Evolutionary conservation across 2,797 vertebrate species (phyloP), one percentile per base, ranked within the genome.

Genomic region (Helicolenus hilgendorfi): DNA sequence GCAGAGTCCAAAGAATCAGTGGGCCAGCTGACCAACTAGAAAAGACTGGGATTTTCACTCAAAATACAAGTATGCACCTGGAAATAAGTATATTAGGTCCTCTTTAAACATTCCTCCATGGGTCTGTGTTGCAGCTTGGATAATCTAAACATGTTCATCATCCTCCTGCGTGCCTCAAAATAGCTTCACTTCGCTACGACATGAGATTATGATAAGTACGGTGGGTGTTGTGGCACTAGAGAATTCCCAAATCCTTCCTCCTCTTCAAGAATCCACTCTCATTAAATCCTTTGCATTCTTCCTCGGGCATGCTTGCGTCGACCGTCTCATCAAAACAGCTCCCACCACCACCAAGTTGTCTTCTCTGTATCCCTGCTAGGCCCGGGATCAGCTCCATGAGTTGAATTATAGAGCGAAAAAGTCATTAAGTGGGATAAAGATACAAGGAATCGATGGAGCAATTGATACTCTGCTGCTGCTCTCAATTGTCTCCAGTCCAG

Each of bases 341-440:
- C 68, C 81, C 77, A 72, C 63, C 79, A 70, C 85, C 84, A 71
- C 85, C 84, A 75, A 60, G 55, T 86, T 87, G 55, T 18, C 77
- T 45, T 63, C 86, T 65, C 35, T 22, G 15, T 84, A 83, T 89
- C 86, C 86, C 77, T 86, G 65, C 81, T 70, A 70, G 81, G 89
- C 88, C 89, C 15, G 1, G 68, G 92, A 87, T 90, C 78, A 84
- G 84, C 91, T 91, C 88, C 89, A 84, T 35, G 88, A 86, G 90
- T 86, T 95, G 93, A 95, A 94, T 94, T 91, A 95, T 94, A 72
- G 89, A 90, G 77, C 60, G 35, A 86, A 79, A 90, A 92, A 93
- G 91, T 96, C 94, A 95, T 96, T 94, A 96, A 91, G 93, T 83
- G 76, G 95, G 93, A 95, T 95, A 88, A 95, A 95, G 93, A 96